Base-by-base conservation (phyloP, 2,888 invertebrate species). In the Hartigia nigra region DNA sequence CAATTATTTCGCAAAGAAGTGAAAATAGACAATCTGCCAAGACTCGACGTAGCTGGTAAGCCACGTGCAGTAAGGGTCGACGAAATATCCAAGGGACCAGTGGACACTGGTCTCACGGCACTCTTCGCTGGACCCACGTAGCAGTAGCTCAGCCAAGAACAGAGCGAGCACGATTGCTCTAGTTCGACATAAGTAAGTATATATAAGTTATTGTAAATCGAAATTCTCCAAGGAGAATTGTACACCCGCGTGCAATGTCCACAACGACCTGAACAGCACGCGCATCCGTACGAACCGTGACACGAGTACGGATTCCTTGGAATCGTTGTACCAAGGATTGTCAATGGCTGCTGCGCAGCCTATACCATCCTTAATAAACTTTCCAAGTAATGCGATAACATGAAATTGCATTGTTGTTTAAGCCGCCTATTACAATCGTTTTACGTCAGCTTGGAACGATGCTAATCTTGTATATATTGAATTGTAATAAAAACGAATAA, bases 1-100 rank as follows among this genome's bases (percentile, higher is more conserved):
- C 97, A 98, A 91, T 92, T 97, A 81, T 98, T 98, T 92, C 96
- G 96, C 85, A 96, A 97, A 87, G 97, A 97, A 91, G 95, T 97
- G 14, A 95, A 95, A 92, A 97, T 98, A 85, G 94, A 96, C 82
- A 96, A 97, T 92, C 92, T 98, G 89, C 98, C 98, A 0, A 95
- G 94, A 23, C 94, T 97, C 92, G 92, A 92, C 79, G 89, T 93
- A 77, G 84, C 86, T 76, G 84, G 85, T 23, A 91, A 91, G 39
- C 90, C 92, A 14, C 87, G 88, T 69, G 69, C 85, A 3, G 76
- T 88, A 37, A 88, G 89, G 4, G 88, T 91, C 14, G 91, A 91
- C 76, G 91, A 90, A 3, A 86, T 90, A 35, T 88, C 91, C 12
- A 90, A 90, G 75, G 89, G 87, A 80, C 80, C 88, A 4, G 76